phyloP scores from a whole-genome alignment of 2,113 vertebrate species.

The Talpa occidentalis region DNA sequence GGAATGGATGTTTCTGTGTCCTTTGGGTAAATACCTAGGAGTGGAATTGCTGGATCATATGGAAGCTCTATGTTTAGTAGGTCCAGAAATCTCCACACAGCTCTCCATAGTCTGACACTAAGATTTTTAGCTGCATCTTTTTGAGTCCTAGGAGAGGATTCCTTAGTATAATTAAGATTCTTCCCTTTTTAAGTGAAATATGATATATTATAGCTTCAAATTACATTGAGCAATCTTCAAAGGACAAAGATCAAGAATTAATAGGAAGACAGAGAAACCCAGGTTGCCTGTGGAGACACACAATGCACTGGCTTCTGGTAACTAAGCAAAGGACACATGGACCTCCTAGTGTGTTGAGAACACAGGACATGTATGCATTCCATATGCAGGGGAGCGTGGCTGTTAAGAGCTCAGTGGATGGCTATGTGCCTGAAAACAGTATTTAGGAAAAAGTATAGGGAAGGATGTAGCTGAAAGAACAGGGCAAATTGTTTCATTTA shows the following conservation, averaged over 20 bases:
- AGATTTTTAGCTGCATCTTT: constrained; percentile 45
- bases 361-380: not conserved
- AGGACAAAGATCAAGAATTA: constrained; percentile 68
- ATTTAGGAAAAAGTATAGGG: not conserved
- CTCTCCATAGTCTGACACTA: constrained; percentile 39
- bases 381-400: not conserved
- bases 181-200: constrained; percentile 53
- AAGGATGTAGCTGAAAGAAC: not conserved
- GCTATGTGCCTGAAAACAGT: not conserved
- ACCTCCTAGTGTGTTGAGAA: not conserved
- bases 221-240: constrained; percentile 56
- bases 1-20: too few relatives aligned
- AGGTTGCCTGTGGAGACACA: constrained; percentile 24
- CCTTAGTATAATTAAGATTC: constrained; percentile 26
- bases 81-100: too few relatives aligned
- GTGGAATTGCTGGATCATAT: too few relatives aligned
- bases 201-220: constrained; percentile 61
- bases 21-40: too few relatives aligned
- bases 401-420: not conserved
- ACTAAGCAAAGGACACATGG: not conserved
- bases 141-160: constrained; percentile 44
- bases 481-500: not conserved
- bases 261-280: constrained; percentile 67
- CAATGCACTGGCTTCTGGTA: not conserved
- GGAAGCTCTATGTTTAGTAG: too few relatives aligned